A percentile compares a stretch with the other conserved stretches of the same genome.
phyloP scores from a whole-genome alignment of 2,797 vertebrate genomes.

The Naso thynnoides region DNA sequence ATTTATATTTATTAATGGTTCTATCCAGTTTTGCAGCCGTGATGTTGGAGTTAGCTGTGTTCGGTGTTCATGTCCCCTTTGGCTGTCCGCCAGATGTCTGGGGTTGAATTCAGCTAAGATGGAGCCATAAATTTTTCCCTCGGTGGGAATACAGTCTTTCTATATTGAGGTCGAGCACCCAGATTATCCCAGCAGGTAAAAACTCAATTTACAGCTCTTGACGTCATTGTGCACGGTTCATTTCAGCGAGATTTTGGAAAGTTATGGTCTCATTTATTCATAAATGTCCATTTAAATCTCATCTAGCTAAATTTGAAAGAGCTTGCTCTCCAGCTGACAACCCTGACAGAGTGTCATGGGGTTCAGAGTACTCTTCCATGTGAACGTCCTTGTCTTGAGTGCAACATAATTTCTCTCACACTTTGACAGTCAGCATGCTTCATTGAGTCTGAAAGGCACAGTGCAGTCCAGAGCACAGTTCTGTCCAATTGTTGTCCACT shows the following conservation, averaged over 20 bases:
- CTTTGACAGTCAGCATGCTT: neutral
- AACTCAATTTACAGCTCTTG: neutral
- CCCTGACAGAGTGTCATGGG: neutral
- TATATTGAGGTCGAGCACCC: neutral
- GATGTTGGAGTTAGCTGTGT: neutral
- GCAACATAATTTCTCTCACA: neutral
- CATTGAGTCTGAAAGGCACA: neutral
- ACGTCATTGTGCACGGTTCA: neutral
- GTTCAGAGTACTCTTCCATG: neutral
- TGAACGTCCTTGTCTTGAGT: neutral
- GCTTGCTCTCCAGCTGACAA: neutral
- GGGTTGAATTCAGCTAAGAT: neutral
- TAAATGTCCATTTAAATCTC: neutral
- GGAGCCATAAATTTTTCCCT: neutral
- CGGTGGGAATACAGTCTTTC: neutral
- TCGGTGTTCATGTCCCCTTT: neutral
- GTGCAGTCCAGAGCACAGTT: neutral
- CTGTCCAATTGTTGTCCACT: neutral
- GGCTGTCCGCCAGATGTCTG: neutral
- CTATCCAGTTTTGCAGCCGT: neutral
- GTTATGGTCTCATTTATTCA: neutral
- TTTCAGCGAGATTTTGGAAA: neutral
- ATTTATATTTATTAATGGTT: neutral
- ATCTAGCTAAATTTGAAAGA: neutral
- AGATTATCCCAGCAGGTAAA: conserved; percentile 4